A percentile compares a stretch with the other conserved stretches of the same genome.
Conservation (phyloP, 1,140 invertebrate genomes). For the Himalopsyche phryganea region DNA sequence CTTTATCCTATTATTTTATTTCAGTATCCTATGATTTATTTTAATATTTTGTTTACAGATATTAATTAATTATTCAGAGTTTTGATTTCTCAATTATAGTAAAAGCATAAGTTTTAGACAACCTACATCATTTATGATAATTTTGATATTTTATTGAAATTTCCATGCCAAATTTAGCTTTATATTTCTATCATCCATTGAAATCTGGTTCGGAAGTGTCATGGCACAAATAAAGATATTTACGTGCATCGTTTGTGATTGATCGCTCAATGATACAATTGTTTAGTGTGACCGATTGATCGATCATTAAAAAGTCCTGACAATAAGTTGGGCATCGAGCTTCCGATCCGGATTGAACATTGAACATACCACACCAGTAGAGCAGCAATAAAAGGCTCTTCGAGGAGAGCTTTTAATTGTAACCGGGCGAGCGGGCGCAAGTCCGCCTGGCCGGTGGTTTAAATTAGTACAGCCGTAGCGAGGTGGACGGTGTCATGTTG, state of each 20-base stretch:
- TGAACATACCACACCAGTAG: too few relatives aligned
- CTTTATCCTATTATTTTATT: conserved; percentile 5
- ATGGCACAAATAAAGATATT: too few relatives aligned
- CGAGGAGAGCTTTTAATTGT: too few relatives aligned
- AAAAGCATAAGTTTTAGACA: conserved; percentile 5
- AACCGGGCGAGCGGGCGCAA: neutral
- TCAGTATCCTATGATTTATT: conserved; percentile 7
- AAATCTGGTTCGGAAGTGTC: conserved; percentile 13
- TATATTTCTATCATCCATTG: conserved; percentile 17
- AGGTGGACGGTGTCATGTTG: conserved; percentile 32
- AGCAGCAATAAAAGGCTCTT: too few relatives aligned
- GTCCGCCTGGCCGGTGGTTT: neutral
- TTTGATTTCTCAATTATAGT: conserved; percentile 6
- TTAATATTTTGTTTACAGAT: too few relatives aligned
- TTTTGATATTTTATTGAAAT: conserved; percentile 3
- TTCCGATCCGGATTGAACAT: too few relatives aligned
- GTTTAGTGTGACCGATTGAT: too few relatives aligned
- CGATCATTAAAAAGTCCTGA: too few relatives aligned
- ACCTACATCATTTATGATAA: conserved; percentile 9
- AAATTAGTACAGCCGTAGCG: conserved; percentile 2
- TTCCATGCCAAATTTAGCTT: conserved; percentile 22
- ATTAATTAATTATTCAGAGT: too few relatives aligned
- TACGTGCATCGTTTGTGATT: too few relatives aligned
- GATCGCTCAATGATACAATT: too few relatives aligned
- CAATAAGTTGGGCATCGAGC: too few relatives aligned